Evolutionary conservation across 1,140 invertebrate species (phyloP).

Genomic region (Bombyx mandarina): DNA sequence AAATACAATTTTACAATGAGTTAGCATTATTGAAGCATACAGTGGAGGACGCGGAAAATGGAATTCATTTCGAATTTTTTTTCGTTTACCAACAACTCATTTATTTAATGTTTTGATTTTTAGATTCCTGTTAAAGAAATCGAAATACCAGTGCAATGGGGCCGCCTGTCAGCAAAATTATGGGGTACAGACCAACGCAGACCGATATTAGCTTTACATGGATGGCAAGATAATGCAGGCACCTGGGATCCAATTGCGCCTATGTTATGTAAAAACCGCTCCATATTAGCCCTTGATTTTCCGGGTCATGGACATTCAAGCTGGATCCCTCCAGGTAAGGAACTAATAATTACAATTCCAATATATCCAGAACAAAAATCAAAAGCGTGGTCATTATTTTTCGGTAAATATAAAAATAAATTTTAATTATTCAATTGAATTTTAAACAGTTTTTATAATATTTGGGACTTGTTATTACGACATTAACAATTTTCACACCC

Average conservation of each 20-base stretch:
- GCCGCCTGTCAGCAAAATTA: constrained; percentile 78
- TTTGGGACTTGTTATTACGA: neutral
- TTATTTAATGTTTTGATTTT: constrained; percentile 1
- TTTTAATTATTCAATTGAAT: no score
- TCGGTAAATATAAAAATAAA: neutral
- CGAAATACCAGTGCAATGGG: constrained; percentile 76
- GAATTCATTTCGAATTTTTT: no score
- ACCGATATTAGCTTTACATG: constrained; percentile 81
- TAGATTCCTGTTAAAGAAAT: constrained; percentile 73
- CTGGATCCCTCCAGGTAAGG: constrained; percentile 72
- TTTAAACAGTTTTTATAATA: no score
- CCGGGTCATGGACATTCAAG: constrained; percentile 82
- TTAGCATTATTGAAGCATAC: no score
- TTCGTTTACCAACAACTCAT: no score
- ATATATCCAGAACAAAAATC: neutral
- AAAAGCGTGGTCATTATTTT: neutral
- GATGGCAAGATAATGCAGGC: constrained; percentile 84
- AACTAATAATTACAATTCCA: neutral
- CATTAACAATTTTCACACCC: neutral
- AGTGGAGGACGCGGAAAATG: no score
- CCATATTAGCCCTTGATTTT: constrained; percentile 78
- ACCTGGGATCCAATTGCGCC: constrained; percentile 80
- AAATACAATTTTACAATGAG: no score
- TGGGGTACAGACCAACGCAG: constrained; percentile 76
- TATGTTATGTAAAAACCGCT: constrained; percentile 71